Evolutionary conservation across 1,140 invertebrate species (phyloP).

Genomic region (Hycleus cichorii): DNA sequence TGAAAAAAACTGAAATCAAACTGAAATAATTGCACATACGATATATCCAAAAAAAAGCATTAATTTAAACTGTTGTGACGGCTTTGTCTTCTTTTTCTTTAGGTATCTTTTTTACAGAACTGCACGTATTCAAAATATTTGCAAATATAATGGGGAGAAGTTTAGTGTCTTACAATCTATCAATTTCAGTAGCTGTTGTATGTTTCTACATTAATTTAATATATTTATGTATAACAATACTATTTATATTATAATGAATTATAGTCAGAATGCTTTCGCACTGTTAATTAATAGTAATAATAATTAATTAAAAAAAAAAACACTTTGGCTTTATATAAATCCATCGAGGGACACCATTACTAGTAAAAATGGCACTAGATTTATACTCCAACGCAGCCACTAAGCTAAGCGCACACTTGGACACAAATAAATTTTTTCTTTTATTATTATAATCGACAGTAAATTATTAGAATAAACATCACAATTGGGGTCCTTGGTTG

Average conservation of each 20-base stretch:
- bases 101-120: not conserved
- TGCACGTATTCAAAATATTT: slow-evolving; percentile 10
- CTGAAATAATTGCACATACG: not conserved
- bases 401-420: slow-evolving; percentile 36
- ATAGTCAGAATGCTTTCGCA: slow-evolving; percentile 47
- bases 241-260: slow-evolving; percentile 40
- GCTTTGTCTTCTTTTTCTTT: not conserved
- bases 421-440: slow-evolving; percentile 29
- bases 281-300: slow-evolving; percentile 31
- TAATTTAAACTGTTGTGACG: slow-evolving; percentile 14
- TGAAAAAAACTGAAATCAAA: slow-evolving; percentile 4
- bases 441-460: slow-evolving; percentile 25
- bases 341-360: slow-evolving; percentile 40
- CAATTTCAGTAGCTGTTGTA: too few relatives aligned
- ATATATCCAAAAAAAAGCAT: slow-evolving; percentile 7
- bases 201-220: slow-evolving; percentile 42
- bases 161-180: slow-evolving; percentile 37
- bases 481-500: slow-evolving; percentile 20
- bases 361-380: slow-evolving; percentile 49
- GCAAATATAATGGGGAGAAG: slow-evolving; percentile 15
- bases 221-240: slow-evolving; percentile 41
- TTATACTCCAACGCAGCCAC: slow-evolving; percentile 23
- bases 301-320: slow-evolving; percentile 30
- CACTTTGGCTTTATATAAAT: slow-evolving; percentile 44
- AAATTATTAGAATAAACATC: slow-evolving; percentile 29